These are phyloP conservation scores for Parnassius mnemosyne DNA, from an alignment of 2,888 invertebrate species.

Conservation along the genomic window DNA sequence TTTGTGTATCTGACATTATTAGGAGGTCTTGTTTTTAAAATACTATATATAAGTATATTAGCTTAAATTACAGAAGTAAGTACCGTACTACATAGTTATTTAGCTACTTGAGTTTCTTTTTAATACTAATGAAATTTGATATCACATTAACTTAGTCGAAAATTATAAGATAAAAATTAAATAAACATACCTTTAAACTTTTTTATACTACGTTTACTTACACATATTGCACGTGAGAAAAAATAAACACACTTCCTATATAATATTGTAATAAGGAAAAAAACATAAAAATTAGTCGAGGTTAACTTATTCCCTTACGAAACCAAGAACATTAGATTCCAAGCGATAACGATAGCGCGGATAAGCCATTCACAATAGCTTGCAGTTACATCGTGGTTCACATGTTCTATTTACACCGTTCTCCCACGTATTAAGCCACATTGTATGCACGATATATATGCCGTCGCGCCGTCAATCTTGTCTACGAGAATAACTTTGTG, in stretches of 20 bases:
- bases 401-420: slow-evolving; percentile 67
- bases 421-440: slow-evolving; percentile 54
- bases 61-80: too few relatives aligned
- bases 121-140: too few relatives aligned
- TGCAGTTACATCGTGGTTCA: slow-evolving; percentile 44
- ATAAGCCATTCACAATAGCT: slow-evolving; percentile 20
- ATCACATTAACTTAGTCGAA: too few relatives aligned
- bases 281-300: not conserved
- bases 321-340: slow-evolving; percentile 13
- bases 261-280: not conserved
- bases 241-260: too few relatives aligned
- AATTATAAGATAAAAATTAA: too few relatives aligned
- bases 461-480: slow-evolving; percentile 58
- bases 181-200: too few relatives aligned
- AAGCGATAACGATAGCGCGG: slow-evolving; percentile 7
- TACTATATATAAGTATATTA: too few relatives aligned
- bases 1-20: slow-evolving; percentile 18
- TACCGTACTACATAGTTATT: too few relatives aligned
- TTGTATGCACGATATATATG: slow-evolving; percentile 49
- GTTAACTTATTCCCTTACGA: slow-evolving; percentile 12
- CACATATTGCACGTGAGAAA: too few relatives aligned
- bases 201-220: too few relatives aligned
- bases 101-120: too few relatives aligned
- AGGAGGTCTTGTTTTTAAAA: too few relatives aligned
- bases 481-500: slow-evolving; percentile 50